Percentiles rank a stretch among this genome's conserved stretches.
These are phyloP conservation scores for Drosophila tripunctata DNA, from an alignment of 2,888 invertebrate species.

Conservation along the genomic window DNA sequence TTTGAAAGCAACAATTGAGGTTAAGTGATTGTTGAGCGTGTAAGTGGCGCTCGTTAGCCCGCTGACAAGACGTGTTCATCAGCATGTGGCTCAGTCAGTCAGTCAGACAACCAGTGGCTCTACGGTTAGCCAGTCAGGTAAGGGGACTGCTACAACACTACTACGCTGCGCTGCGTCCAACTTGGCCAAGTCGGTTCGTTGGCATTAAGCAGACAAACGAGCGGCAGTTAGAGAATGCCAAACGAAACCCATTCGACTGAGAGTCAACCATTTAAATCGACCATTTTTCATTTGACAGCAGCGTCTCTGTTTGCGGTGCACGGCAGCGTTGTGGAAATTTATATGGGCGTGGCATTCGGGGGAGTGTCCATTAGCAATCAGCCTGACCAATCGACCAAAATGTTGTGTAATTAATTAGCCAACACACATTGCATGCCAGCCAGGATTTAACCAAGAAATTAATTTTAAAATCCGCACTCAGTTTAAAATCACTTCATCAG, in stretches of 20 bases:
- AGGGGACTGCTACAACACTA: background rate
- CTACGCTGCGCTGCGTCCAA: conserved; percentile 23
- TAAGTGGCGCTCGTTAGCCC: conserved; percentile 72
- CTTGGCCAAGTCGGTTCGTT: conserved; percentile 20
- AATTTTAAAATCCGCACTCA: conserved; percentile 41
- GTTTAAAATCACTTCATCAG: conserved; percentile 38
- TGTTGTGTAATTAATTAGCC: conserved; percentile 65
- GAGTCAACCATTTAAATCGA: conserved; percentile 61
- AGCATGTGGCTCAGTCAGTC: conserved; percentile 57
- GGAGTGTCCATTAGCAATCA: conserved; percentile 40
- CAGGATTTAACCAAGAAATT: conserved; percentile 33
- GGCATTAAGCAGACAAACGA: conserved; percentile 63
- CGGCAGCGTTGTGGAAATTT: background rate
- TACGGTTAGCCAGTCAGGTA: conserved; percentile 19
- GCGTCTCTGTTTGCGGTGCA: background rate
- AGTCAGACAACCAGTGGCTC: background rate
- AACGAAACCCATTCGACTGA: conserved; percentile 16
- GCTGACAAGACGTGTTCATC: conserved; percentile 72
- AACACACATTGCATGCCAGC: conserved; percentile 23
- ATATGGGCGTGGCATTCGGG: background rate
- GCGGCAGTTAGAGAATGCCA: conserved; percentile 53
- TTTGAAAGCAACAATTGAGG: conserved; percentile 67
- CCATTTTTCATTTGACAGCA: conserved; percentile 61
- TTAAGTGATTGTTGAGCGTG: conserved; percentile 73
- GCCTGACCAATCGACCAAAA: conserved; percentile 54